Conservation (phyloP, 2,888 invertebrate genomes). For the Agonopterix heracliana region DNA sequence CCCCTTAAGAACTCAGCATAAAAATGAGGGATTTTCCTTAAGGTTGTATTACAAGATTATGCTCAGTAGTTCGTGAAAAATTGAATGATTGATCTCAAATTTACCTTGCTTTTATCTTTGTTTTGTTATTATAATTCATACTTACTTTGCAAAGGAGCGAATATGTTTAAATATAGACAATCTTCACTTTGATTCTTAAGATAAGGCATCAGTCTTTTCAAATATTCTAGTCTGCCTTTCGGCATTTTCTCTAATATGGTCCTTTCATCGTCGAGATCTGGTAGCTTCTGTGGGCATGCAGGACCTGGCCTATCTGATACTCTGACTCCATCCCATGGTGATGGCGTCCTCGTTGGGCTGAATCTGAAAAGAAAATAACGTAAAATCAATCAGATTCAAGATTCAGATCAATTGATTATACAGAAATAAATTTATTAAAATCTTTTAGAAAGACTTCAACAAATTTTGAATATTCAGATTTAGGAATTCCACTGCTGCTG, state of each 20-base stretch:
- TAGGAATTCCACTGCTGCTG: too few species aligned
- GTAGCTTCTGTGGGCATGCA: constrained; percentile 93
- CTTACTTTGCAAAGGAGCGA: constrained; percentile 95
- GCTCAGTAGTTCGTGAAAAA: too few species aligned
- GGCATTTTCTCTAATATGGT: constrained; percentile 91
- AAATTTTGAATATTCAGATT: too few species aligned
- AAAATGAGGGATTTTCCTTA: too few species aligned
- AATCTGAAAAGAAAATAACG: constrained; percentile 75
- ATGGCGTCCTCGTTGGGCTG: constrained; percentile 94
- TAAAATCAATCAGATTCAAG: too few species aligned
- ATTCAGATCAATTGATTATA: too few species aligned
- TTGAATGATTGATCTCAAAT: too few species aligned
- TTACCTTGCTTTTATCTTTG: too few species aligned
- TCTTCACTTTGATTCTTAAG: constrained; percentile 97
- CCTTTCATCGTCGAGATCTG: constrained; percentile 88
- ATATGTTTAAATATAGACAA: constrained; percentile 98
- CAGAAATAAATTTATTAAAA: too few species aligned
- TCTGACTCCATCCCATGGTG: constrained; percentile 93
- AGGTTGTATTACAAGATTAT: too few species aligned
- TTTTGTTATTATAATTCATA: not conserved
- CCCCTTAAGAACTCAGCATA: too few species aligned
- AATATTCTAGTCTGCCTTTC: constrained; percentile 90
- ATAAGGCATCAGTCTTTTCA: constrained; percentile 92
- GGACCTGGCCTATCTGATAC: constrained; percentile 88
- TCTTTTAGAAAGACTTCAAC: too few species aligned